Conservation (phyloP, 2,797 vertebrate species). For the Eutrigla gurnardus region DNA sequence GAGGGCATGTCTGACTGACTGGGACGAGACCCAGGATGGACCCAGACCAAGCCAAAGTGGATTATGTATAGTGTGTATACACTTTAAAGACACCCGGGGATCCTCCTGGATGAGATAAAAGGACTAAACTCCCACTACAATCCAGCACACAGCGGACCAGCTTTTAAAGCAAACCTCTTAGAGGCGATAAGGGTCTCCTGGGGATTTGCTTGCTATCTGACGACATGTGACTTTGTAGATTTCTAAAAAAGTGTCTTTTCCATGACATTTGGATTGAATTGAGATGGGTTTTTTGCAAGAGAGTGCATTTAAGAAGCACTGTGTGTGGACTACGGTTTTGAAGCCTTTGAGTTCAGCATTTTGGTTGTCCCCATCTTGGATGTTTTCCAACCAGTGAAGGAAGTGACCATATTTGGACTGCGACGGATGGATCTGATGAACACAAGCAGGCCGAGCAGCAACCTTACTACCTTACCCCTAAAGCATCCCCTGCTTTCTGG, state of each 20-base stretch:
- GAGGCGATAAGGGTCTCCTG: constrained; percentile 1
- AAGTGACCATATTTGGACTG: too few species aligned
- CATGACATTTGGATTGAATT: constrained; percentile 6
- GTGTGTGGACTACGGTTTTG: too few species aligned
- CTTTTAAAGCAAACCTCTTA: constrained; percentile 21
- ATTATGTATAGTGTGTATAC: constrained; percentile 16
- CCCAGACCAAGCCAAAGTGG: constrained; percentile 1
- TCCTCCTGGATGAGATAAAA: constrained; percentile 17
- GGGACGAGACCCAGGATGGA: constrained; percentile 5
- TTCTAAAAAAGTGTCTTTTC: not conserved
- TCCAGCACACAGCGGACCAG: constrained; percentile 9
- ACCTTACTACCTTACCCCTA: too few species aligned
- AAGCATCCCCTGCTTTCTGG: too few species aligned
- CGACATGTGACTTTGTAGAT: constrained; percentile 14
- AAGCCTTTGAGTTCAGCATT: too few species aligned
- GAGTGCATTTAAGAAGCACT: too few species aligned
- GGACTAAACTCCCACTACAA: not conserved
- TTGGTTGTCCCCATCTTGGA: too few species aligned
- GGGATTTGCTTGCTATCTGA: constrained; percentile 2
- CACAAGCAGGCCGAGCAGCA: too few species aligned
- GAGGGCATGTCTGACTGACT: constrained; percentile 19
- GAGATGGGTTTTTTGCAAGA: not conserved
- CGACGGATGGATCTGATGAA: too few species aligned
- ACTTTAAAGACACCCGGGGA: not conserved
- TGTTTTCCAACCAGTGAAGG: too few species aligned